Evolutionary conservation across 2,113 vertebrate genomes (phyloP).

Genomic region (Xyrauchen texanus): DNA sequence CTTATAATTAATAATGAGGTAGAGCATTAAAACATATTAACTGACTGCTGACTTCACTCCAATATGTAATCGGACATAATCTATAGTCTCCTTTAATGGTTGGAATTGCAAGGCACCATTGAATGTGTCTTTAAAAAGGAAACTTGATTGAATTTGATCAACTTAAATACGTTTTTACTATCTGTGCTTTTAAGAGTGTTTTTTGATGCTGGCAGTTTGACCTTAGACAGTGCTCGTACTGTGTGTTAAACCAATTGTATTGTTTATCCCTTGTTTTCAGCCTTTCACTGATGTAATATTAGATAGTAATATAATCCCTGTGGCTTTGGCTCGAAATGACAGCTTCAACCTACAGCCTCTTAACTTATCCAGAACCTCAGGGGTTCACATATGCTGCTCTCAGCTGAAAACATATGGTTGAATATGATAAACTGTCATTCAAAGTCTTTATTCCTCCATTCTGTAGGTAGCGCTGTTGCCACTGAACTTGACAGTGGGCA

Average conservation of each 20-base stretch:
- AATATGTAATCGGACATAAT: background rate
- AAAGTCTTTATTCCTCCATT: slow-evolving; percentile 59
- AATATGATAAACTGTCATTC: background rate
- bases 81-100: background rate
- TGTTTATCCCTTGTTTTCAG: background rate
- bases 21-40: background rate
- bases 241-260: too few species aligned
- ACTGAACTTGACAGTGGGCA: slow-evolving; percentile 82
- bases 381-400: background rate
- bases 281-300: background rate
- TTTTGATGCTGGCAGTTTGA: background rate
- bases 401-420: background rate
- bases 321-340: too few species aligned
- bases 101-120: background rate
- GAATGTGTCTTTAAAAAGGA: too few species aligned
- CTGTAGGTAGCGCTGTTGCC: slow-evolving; percentile 88
- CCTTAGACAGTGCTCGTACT: background rate
- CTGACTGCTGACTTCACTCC: background rate
- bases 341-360: too few species aligned
- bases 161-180: background rate
- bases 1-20: slow-evolving; percentile 97
- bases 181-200: background rate
- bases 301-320: slow-evolving; percentile 7
- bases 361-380: background rate
- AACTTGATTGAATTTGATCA: background rate